A percentile compares a stretch with the other conserved stretches of the same genome.
Conservation (phyloP, 2,797 vertebrate species). For the Taeniopygia guttata region DNA sequence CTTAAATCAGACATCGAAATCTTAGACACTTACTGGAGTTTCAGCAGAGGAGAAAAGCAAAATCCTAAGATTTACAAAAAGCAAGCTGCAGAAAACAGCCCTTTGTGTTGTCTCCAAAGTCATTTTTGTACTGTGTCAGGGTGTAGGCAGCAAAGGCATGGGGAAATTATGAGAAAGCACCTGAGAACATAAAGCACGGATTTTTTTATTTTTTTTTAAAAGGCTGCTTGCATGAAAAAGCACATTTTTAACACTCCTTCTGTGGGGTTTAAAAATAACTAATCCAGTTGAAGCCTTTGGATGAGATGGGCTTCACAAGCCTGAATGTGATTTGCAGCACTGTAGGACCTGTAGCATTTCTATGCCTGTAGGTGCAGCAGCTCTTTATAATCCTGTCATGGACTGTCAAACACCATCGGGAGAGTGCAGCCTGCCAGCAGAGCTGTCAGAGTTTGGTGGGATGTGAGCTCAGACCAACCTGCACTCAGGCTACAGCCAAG, state of each 20-base stretch:
- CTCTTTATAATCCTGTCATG: constrained; percentile 1
- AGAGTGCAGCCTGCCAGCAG: not conserved
- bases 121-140: constrained; percentile 27
- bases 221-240: constrained; percentile 60
- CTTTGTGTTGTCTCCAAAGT: constrained; percentile 61
- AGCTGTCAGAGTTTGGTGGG: not conserved
- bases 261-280: constrained; percentile 59
- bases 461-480: not conserved
- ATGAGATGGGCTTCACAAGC: constrained; percentile 28
- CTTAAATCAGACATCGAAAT: not conserved
- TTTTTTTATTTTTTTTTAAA: not conserved
- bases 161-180: constrained; percentile 52
- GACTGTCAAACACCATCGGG: not conserved
- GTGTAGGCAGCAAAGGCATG: constrained; percentile 38
- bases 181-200: constrained; percentile 37
- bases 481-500: not conserved
- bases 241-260: constrained; percentile 70
- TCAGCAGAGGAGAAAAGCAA: constrained; percentile 27
- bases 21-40: not conserved
- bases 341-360: constrained; percentile 19
- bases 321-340: constrained; percentile 31
- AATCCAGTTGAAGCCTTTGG: constrained; percentile 47
- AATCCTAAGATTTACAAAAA: not conserved
- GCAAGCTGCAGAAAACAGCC: constrained; percentile 41
- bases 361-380: constrained; percentile 5